phyloP scores from a whole-genome alignment of 2,888 invertebrate genomes.

The Limenitis camilla region DNA sequence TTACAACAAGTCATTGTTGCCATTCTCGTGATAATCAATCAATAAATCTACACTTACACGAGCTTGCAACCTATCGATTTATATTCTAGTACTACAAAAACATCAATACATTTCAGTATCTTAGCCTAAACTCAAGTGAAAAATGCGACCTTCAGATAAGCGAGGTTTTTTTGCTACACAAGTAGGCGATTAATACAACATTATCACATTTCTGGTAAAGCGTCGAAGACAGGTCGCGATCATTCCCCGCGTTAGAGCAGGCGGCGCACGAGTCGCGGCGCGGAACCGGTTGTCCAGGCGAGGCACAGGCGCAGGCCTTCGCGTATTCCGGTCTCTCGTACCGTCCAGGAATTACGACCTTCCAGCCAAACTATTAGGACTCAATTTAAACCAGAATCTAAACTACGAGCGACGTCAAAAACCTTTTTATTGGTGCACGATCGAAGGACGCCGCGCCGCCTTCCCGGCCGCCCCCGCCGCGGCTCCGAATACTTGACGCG shows the following conservation, averaged over 20 bases:
- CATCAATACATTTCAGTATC: no score
- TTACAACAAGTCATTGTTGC: no score
- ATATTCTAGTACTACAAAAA: no score
- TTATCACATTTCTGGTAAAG: conserved; percentile 23
- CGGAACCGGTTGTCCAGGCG: conserved; percentile 39
- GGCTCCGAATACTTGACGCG: conserved; percentile 27
- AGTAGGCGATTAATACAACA: neutral
- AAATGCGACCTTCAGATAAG: no score
- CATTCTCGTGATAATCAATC: no score
- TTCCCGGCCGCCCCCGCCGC: conserved; percentile 20
- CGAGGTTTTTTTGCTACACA: no score
- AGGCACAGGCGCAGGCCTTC: conserved; percentile 13
- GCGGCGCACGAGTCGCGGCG: conserved; percentile 21
- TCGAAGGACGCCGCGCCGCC: conserved; percentile 42
- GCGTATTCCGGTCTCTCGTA: conserved; percentile 8
- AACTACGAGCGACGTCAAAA: conserved; percentile 37
- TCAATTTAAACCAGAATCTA: conserved; percentile 15
- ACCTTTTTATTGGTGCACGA: conserved; percentile 47
- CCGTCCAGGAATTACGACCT: conserved; percentile 27
- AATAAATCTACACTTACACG: no score
- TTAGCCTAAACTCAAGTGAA: no score
- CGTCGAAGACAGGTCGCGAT: conserved; percentile 20
- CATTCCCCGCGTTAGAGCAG: conserved; percentile 21
- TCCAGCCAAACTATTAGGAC: conserved; percentile 26
- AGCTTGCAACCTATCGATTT: no score